phyloP scores from a whole-genome alignment of 2,888 invertebrate genomes.

The Hofmannophila pseudospretella region DNA sequence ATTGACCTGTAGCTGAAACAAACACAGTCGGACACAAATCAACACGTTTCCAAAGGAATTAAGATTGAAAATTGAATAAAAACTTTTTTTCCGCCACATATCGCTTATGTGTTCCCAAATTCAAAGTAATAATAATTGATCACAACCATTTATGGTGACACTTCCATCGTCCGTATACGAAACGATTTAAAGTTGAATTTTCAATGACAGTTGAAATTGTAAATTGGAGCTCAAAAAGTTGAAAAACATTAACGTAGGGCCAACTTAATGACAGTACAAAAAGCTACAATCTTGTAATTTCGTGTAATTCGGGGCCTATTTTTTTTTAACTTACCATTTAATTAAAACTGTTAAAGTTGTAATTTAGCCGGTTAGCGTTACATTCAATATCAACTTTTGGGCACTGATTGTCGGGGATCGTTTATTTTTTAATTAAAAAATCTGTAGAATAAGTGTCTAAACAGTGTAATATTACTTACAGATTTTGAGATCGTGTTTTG shows the following conservation, averaged over 20 bases:
- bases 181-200: not conserved
- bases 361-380: constrained; percentile 45
- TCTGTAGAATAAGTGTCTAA: not conserved
- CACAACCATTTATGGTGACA: not conserved
- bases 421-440: not conserved
- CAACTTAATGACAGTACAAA: constrained; percentile 33
- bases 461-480: no score
- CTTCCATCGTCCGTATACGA: not conserved
- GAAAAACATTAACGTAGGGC: constrained; percentile 13
- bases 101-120: not conserved
- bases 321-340: constrained; percentile 49
- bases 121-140: constrained; percentile 3
- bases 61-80: constrained; percentile 8
- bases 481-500: no score
- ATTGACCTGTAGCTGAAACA: constrained; percentile 27
- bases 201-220: not conserved
- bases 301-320: constrained; percentile 49
- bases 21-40: constrained; percentile 3
- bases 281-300: constrained; percentile 50
- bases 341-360: constrained; percentile 42
- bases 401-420: no score
- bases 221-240: not conserved
- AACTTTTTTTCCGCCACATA: constrained; percentile 22
- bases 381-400: constrained; percentile 31
- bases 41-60: not conserved